Evolutionary conservation across 2,113 vertebrate species (phyloP).

Genomic region (Psittacula cyanocephala): DNA sequence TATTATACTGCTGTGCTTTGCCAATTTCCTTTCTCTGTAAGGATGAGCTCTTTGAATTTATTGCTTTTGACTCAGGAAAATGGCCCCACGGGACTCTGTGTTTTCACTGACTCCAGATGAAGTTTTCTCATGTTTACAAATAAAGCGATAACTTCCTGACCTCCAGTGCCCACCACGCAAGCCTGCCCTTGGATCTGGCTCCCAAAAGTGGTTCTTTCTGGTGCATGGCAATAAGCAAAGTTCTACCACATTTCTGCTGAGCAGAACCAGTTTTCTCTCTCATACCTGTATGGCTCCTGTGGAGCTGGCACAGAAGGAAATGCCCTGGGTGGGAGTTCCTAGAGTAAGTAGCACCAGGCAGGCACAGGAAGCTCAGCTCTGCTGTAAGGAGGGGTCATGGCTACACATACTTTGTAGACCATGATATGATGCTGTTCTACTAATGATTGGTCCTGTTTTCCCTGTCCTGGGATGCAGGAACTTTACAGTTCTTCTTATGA

Average conservation of each 20-base stretch:
- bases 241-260: background rate
- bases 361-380: background rate
- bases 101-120: conserved; percentile 56
- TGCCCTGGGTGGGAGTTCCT: background rate
- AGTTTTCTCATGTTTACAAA: conserved; percentile 59
- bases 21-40: conserved; percentile 35
- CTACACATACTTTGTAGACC: background rate
- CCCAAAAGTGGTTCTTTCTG: background rate
- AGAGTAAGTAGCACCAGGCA: background rate
- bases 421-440: background rate
- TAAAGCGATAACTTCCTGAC: conserved; percentile 27
- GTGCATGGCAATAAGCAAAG: background rate
- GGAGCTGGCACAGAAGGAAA: background rate
- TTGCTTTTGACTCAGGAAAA: conserved; percentile 14
- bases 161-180: background rate
- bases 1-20: conserved; percentile 1
- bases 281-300: background rate
- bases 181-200: background rate
- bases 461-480: background rate
- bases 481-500: background rate
- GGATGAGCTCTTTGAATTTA: conserved; percentile 47
- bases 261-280: background rate
- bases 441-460: background rate
- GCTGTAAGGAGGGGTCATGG: background rate
- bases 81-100: background rate